Percentiles rank a stretch among this genome's conserved stretches.
Conservation (phyloP, 2,113 vertebrate genomes). For the Hiodon tergisus region DNA sequence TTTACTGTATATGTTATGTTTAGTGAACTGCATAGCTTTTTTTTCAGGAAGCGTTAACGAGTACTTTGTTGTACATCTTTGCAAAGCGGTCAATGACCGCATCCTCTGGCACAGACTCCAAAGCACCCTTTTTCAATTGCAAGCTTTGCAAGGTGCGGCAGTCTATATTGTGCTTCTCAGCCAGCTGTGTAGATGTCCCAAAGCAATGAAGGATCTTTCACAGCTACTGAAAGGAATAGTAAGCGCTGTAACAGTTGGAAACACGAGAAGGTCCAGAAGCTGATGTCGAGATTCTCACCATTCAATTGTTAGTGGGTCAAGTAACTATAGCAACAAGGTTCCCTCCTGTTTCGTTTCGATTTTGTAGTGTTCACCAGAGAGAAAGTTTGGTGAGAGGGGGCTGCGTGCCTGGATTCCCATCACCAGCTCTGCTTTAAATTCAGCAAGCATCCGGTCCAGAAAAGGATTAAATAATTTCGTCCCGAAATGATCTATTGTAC, state of each 20-base stretch:
- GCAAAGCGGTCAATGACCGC: too few species aligned
- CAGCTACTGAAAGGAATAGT: constrained; percentile 19
- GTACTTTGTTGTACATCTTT: too few species aligned
- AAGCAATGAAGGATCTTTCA: constrained; percentile 18
- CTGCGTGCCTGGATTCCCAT: constrained; percentile 17
- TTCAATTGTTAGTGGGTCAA: constrained; percentile 14
- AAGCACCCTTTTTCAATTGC: neutral
- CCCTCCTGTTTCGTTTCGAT: constrained; percentile 19
- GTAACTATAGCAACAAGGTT: constrained; percentile 19
- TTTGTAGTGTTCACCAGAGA: constrained; percentile 26
- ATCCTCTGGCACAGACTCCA: too few species aligned
- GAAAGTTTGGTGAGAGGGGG: constrained; percentile 19
- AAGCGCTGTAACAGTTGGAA: constrained; percentile 3
- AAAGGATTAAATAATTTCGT: constrained; percentile 5
- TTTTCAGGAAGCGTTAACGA: too few species aligned
- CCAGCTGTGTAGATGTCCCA: constrained; percentile 12
- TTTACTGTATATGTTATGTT: too few species aligned
- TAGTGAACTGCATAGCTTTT: too few species aligned
- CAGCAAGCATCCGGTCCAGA: neutral
- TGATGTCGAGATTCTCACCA: constrained; percentile 21
- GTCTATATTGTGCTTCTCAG: constrained; percentile 19
- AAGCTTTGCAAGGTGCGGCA: constrained; percentile 19
- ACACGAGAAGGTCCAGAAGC: neutral
- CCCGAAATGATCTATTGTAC: constrained; percentile 1
- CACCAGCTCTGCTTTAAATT: constrained; percentile 9